Evolutionary conservation across 2,113 vertebrate species (phyloP).

Genomic region (Barnardius zonarius): DNA sequence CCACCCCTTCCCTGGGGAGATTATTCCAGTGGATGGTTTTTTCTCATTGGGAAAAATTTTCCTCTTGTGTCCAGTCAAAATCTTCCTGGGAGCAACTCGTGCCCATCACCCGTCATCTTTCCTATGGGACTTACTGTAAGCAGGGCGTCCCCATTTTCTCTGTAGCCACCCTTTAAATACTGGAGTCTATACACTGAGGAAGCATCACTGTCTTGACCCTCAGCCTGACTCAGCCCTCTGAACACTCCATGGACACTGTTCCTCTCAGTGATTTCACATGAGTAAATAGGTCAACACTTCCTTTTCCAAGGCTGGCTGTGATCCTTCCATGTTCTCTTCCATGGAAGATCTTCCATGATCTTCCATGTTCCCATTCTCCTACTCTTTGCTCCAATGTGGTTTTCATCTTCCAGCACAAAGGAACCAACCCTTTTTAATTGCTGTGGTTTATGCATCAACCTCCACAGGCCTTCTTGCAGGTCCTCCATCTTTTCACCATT

Average conservation of each 20-base stretch:
- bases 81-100: not conserved
- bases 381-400: not conserved
- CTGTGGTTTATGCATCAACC: not conserved
- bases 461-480: not conserved
- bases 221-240: not conserved
- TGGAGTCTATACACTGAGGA: not conserved
- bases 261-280: not conserved
- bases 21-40: not conserved
- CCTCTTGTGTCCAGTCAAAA: not conserved
- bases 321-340: not conserved
- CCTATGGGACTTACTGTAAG: not conserved
- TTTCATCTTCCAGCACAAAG: not conserved
- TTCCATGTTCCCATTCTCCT: not conserved
- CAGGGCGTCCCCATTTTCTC: not conserved
- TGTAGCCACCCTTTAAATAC: not conserved
- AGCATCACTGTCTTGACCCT: not conserved
- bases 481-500: not conserved
- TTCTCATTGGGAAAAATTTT: not conserved
- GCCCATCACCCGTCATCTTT: not conserved
- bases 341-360: no score
- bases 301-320: not conserved
- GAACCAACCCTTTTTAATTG: not conserved
- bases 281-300: not conserved
- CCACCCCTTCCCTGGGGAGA: not conserved
- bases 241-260: not conserved